phyloP scores from a whole-genome alignment of 2,113 vertebrate genomes.

The Pedetes capensis region DNA sequence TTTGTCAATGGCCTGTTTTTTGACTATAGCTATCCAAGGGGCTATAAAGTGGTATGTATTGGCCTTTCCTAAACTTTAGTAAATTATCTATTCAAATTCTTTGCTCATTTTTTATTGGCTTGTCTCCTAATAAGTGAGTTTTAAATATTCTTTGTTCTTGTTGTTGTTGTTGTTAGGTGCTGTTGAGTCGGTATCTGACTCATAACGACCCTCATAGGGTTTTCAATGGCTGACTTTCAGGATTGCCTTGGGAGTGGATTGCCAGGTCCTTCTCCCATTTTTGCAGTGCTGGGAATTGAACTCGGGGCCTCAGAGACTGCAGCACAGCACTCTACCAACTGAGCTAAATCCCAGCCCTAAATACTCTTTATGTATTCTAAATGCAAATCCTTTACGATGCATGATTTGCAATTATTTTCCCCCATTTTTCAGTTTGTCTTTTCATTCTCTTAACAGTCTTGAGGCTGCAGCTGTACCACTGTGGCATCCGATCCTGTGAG shows the following conservation, averaged over 20 bases:
- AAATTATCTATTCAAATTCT: slow-evolving; percentile 2
- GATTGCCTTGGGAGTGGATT: too few species aligned
- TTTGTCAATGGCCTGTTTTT: background rate
- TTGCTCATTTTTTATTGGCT: background rate
- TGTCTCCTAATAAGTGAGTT: background rate
- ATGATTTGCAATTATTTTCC: slow-evolving; percentile 21
- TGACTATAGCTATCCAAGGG: background rate
- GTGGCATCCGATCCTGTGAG: too few species aligned
- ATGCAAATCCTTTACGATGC: background rate
- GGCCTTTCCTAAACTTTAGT: background rate
- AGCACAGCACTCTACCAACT: too few species aligned
- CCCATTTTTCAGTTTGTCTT: background rate
- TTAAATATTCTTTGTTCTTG: background rate
- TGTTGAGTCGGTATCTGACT: too few species aligned
- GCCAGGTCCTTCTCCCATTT: too few species aligned
- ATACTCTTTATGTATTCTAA: slow-evolving; percentile 2
- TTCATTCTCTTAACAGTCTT: background rate
- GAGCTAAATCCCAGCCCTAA: too few species aligned
- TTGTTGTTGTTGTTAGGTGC: too few species aligned
- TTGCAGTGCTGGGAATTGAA: too few species aligned
- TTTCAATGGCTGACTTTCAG: too few species aligned
- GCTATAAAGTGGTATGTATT: background rate
- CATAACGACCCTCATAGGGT: too few species aligned
- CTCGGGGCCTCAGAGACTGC: too few species aligned
- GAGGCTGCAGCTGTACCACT: too few species aligned